Evolutionary conservation across 1,140 invertebrate species (phyloP), one percentile per base, ranked within the genome.

Genomic region (Heliconius himera): DNA sequence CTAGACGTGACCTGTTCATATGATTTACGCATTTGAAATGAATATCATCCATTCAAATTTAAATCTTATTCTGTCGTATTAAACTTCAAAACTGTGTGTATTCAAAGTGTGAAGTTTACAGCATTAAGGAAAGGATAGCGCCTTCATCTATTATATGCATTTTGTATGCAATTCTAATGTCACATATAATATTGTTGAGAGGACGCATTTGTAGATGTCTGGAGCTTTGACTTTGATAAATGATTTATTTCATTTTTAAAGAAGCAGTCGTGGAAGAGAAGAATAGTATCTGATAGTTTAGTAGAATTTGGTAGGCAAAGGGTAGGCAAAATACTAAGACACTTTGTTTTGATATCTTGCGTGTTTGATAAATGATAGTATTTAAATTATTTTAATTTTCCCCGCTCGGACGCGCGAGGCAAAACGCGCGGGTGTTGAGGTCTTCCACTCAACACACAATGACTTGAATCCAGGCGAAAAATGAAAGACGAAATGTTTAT

Each of bases 141-240:
- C 81, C 49, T 74, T 82, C 81, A 82, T 82, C 81, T 81, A 81
- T 84, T 82, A 84, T 76, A 74, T 79, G 78, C 78, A 76, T 70
- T 75, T 49, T 49, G 60, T 73, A 26, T 79, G 77, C 77, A 79
- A 71, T 70, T 66, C 60, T 66, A 16, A 66, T 66, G 60, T 66
- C 60, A 66, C 60, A 66, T 66, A 29, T 29, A 66, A 66, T 66
- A 66, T 66, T 29, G 60, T 66, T 66, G 60, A 66, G 26, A 66
- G 60, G 60, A 66, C 26, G 22, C 26, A 66, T 66, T 66, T 66
- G 60, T 66, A 66, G 60, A 29, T 29, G 60, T 29, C 60, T 22
- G 2, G 22, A 66, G 60, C 22, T 66, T 26, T 29, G 60, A 29
- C 60, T 29, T 26, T 29, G 60, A 66, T 29, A 29, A 66, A 66